A percentile compares a stretch with the other conserved stretches of the same genome.
Conservation (phyloP, 2,113 vertebrate species). For the Anoura caudifer region DNA sequence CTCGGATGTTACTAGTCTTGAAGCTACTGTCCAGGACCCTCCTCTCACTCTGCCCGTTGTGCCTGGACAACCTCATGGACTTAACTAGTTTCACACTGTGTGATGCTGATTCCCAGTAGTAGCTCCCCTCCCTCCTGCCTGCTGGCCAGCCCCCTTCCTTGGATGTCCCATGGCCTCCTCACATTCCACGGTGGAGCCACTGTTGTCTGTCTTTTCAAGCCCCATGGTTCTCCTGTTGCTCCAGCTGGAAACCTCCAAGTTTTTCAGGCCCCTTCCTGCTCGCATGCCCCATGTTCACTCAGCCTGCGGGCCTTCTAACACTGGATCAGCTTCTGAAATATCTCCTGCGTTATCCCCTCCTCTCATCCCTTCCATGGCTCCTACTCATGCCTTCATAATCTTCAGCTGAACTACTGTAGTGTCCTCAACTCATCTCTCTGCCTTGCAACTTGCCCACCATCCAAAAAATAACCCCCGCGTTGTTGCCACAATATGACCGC, state of each 20-base stretch:
- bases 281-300: not conserved
- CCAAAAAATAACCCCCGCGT: not conserved
- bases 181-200: rapidly evolving
- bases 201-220: not conserved
- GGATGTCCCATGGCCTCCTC: not conserved
- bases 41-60: not conserved
- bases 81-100: not conserved
- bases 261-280: not conserved
- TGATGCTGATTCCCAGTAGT: not conserved
- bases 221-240: not conserved
- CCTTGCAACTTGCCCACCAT: not conserved
- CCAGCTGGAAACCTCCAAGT: not conserved
- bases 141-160: not conserved
- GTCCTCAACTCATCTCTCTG: not conserved
- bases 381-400: not conserved
- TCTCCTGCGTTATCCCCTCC: not conserved
- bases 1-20: not conserved
- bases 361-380: not conserved
- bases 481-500: not conserved
- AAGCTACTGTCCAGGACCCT: not conserved
- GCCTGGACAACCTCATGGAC: not conserved
- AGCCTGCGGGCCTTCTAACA: not conserved
- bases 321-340: not conserved
- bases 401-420: not conserved
- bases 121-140: not conserved